Conservation (phyloP, 2,888 invertebrate genomes). For the Machimus atricapillus region DNA sequence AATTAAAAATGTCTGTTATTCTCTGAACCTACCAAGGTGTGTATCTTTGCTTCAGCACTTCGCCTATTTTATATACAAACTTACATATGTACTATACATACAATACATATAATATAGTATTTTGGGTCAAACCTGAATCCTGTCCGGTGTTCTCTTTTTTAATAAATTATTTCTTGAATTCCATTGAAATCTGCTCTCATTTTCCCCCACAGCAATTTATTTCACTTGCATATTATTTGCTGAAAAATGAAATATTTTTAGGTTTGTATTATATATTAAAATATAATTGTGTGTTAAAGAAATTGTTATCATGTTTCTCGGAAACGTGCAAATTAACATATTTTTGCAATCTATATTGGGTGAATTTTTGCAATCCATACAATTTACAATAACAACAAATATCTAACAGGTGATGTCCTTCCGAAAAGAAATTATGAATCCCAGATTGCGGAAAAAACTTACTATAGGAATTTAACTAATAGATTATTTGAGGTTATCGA, state of each 20-base stretch:
- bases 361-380: too few relatives aligned
- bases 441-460: too few relatives aligned
- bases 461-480: too few relatives aligned
- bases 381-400: too few relatives aligned
- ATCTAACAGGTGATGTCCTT: too few relatives aligned
- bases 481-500: too few relatives aligned
- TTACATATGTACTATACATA: too few relatives aligned
- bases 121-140: not conserved
- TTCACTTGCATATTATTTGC: not conserved
- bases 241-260: not conserved
- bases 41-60: not conserved
- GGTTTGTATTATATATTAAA: not conserved
- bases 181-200: not conserved
- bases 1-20: not conserved
- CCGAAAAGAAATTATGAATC: too few relatives aligned
- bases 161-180: not conserved
- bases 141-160: not conserved
- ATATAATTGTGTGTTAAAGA: too few relatives aligned
- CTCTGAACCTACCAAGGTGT: not conserved
- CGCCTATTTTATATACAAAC: not conserved
- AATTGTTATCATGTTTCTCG: not conserved
- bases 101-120: not conserved
- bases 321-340: too few relatives aligned
- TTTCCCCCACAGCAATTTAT: not conserved
- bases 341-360: too few relatives aligned